phyloP scores from a whole-genome alignment of 2,888 invertebrate genomes.

The Erebia aethiops region DNA sequence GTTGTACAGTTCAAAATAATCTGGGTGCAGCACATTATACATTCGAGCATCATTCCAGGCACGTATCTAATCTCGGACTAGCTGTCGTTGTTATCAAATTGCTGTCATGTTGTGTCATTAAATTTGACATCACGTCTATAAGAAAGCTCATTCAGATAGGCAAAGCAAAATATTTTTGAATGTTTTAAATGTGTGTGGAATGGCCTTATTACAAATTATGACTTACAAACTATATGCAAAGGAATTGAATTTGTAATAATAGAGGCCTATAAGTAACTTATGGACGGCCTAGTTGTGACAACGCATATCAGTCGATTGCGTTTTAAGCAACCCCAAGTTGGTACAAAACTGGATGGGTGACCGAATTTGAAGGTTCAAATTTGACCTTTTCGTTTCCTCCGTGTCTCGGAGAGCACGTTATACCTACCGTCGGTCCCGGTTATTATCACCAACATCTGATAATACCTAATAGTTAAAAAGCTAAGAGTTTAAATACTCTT shows the following conservation, averaged over 20 bases:
- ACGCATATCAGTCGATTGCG: too few relatives aligned
- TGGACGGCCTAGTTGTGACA: too few relatives aligned
- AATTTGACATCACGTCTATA: slow-evolving; percentile 28
- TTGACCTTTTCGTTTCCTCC: too few relatives aligned
- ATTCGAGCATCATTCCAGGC: slow-evolving; percentile 39
- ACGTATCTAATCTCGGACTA: slow-evolving; percentile 46
- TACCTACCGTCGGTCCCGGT: too few relatives aligned
- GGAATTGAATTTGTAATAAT: background rate
- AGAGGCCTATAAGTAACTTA: background rate
- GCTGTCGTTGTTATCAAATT: slow-evolving; percentile 41
- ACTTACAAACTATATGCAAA: background rate
- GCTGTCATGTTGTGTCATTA: slow-evolving; percentile 40
- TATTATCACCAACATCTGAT: too few relatives aligned
- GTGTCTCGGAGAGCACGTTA: too few relatives aligned
- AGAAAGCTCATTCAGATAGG: slow-evolving; percentile 15
- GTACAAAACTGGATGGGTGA: too few relatives aligned
- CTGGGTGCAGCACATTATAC: slow-evolving; percentile 26
- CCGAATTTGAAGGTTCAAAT: too few relatives aligned
- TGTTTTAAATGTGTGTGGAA: background rate
- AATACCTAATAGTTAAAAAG: too few relatives aligned
- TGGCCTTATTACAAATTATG: background rate
- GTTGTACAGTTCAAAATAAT: slow-evolving; percentile 11
- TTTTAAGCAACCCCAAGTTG: too few relatives aligned
- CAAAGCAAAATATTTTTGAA: background rate
- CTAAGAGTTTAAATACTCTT: too few relatives aligned